phyloP scores from a whole-genome alignment of 2,113 vertebrate genomes.

The Microcebus lehilahytsara region DNA sequence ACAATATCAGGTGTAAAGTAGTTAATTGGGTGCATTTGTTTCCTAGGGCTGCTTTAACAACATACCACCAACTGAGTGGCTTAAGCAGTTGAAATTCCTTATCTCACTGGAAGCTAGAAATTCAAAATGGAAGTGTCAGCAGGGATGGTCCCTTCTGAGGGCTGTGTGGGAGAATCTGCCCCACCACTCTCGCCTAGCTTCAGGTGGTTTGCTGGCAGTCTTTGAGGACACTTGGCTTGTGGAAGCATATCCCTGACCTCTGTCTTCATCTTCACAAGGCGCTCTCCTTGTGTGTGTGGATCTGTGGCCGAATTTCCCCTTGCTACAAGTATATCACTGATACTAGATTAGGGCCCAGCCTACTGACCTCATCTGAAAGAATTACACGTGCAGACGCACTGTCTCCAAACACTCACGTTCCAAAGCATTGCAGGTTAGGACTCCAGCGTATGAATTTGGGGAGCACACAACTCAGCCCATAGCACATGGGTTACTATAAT shows the following conservation, averaged over 20 bases:
- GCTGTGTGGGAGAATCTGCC: not conserved
- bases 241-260: not conserved
- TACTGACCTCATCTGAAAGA: too few species aligned
- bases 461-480: too few species aligned
- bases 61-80: too few species aligned
- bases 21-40: not conserved
- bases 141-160: not conserved
- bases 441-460: too few species aligned
- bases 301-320: not conserved
- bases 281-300: not conserved
- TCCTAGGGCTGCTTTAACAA: not conserved
- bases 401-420: too few species aligned
- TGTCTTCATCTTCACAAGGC: not conserved
- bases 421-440: too few species aligned
- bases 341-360: too few species aligned
- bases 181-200: not conserved
- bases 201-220: not conserved
- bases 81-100: not conserved
- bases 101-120: not conserved
- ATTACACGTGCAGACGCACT: too few species aligned
- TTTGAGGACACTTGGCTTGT: not conserved
- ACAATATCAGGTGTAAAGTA: not conserved
- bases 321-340: too few species aligned
- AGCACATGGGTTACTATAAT: too few species aligned
- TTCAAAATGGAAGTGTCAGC: not conserved